Evolutionary conservation across 2,888 invertebrate genomes (phyloP).

Genomic region (Hermaeophaga mercurialis): DNA sequence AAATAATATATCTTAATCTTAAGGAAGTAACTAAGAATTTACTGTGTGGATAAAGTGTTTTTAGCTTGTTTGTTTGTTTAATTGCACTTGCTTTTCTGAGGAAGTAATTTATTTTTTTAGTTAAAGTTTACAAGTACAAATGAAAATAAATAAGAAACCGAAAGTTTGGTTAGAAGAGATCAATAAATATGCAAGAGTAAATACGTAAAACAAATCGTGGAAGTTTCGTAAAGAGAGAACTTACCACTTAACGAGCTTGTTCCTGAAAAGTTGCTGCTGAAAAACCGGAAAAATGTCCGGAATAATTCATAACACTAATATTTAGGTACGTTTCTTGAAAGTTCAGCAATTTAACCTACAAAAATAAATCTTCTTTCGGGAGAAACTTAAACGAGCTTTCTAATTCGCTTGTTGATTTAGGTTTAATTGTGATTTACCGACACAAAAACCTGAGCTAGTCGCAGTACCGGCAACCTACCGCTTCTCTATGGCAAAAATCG

Average conservation of each 20-base stretch:
- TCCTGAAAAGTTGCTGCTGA: conserved; percentile 16
- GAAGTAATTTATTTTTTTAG: too few relatives aligned
- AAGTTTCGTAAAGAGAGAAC: conserved; percentile 4
- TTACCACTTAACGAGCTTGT: conserved; percentile 15
- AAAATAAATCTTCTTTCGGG: conserved; percentile 24
- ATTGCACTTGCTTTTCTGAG: too few relatives aligned
- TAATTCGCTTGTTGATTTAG: conserved; percentile 24
- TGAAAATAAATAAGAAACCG: conserved; percentile 11
- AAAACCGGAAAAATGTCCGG: conserved; percentile 29
- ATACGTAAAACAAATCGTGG: conserved; percentile 17
- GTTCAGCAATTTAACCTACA: conserved; percentile 30
- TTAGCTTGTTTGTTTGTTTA: too few relatives aligned
- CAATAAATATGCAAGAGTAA: conserved; percentile 21
- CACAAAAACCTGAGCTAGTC: conserved; percentile 12
- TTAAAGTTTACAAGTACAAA: too few relatives aligned
- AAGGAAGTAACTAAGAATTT: too few relatives aligned
- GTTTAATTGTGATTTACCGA: conserved; percentile 18
- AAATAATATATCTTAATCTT: too few relatives aligned
- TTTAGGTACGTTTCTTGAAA: conserved; percentile 21
- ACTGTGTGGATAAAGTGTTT: too few relatives aligned
- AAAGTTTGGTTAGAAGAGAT: neutral
- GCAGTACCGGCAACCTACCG: conserved; percentile 6
- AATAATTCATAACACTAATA: conserved; percentile 32
- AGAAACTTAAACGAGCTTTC: conserved; percentile 20
- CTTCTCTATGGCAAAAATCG: too few relatives aligned